These are phyloP conservation scores for Chrysodeixis includens DNA, from an alignment of 2,888 invertebrate genomes.

Conservation along the genomic window DNA sequence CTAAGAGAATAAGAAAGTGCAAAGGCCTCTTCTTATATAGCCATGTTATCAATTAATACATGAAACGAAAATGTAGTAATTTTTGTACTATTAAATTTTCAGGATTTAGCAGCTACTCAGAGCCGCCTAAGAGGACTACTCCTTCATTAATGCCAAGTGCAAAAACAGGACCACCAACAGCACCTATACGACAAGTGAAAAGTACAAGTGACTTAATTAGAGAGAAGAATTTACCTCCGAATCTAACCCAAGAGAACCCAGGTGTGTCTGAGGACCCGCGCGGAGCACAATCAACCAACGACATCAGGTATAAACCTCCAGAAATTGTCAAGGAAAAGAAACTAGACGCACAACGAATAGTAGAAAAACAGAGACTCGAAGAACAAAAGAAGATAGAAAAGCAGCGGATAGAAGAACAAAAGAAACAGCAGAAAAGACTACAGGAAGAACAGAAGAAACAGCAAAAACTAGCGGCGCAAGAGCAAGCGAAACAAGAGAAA, in stretches of 20 bases:
- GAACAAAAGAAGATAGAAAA: conserved; percentile 60
- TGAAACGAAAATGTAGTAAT: too few relatives aligned
- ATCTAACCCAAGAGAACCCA: conserved; percentile 67
- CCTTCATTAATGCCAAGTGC: conserved; percentile 69
- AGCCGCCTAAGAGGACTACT: conserved; percentile 64
- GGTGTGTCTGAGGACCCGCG: conserved; percentile 69
- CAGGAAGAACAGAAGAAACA: conserved; percentile 69
- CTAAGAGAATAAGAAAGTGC: background rate
- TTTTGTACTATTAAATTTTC: conserved; percentile 57
- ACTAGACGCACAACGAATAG: conserved; percentile 55
- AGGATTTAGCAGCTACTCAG: conserved; percentile 63
- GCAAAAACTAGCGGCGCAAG: conserved; percentile 66
- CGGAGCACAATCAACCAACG: conserved; percentile 56
- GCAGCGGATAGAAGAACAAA: conserved; percentile 69
- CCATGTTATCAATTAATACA: background rate
- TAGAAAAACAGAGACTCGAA: conserved; percentile 48
- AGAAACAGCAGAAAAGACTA: conserved; percentile 73
- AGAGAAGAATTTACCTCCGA: conserved; percentile 52
- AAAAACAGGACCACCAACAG: conserved; percentile 42
- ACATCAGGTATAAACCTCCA: conserved; percentile 37
- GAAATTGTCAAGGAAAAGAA: conserved; percentile 37
- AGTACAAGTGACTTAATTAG: conserved; percentile 71
- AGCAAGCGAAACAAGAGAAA: conserved; percentile 71
- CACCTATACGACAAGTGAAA: conserved; percentile 64
- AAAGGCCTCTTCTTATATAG: too few relatives aligned